Evolutionary conservation across 2,113 vertebrate species (phyloP), one percentile per base, ranked within the genome.

Genomic region (Microtus montanus): DNA sequence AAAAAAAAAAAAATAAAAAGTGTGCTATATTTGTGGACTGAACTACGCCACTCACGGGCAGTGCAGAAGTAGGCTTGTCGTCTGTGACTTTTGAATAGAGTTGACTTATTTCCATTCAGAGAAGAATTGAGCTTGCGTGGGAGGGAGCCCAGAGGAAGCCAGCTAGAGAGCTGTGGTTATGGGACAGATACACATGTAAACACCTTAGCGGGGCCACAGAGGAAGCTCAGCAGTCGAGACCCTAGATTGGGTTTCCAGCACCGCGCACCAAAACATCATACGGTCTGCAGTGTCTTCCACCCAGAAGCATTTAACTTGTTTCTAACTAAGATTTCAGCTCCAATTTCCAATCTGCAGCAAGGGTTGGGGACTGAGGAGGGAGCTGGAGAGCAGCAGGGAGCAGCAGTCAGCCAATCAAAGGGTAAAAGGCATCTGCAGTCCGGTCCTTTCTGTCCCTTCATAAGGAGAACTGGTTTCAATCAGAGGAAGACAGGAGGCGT

Each of bases 281-380:
- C 22, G 7, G 17, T 84, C 58, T 49, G 22, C 66, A 44, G 24
- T n/a, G 10, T 77, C 22, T 63, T 78, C 71, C 24, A 94, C 44
- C n/a, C 14, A 4, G 74, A 87, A 85, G 44, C 30, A 77, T 92
- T 93, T 52, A 79, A 66, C 9, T 68, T 61, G 22, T 80, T 15
- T 79, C 77, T 49, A 73, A 68, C 63, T 22, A 63, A 87, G 90
- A 49, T 66, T 87, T 94, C 66, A 77, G 80, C 17, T 73, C 54
- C 70, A 58, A 68, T 22, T 78, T 87, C 10, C 7, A n/a, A 70
- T 92, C 90, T 78, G 38, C 9, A 79, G 35, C 70, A 94, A 70
- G 35, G 4, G 33, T 4, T 44, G 68, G 64, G 61, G 38, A 41
- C 20, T 77, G 64, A 90, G 17, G 20, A 41, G 79, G 9, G 24